Percentiles rank a stretch among this genome's conserved stretches.
phyloP scores from a whole-genome alignment of 2,113 vertebrate genomes.

The Paracanthobrama guichenoti region DNA sequence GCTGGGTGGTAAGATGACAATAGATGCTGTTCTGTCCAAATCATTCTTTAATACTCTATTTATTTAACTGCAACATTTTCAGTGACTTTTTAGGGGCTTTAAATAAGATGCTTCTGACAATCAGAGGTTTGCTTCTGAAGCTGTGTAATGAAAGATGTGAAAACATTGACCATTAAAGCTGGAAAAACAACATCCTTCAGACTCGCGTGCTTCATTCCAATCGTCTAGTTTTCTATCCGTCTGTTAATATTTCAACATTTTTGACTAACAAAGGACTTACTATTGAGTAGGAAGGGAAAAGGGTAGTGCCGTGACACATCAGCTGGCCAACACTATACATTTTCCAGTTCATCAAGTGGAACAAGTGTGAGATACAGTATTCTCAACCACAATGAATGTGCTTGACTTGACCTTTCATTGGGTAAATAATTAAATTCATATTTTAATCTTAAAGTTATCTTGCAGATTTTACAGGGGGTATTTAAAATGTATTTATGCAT shows the following conservation, averaged over 20 bases:
- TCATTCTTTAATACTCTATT: constrained; percentile 14
- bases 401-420: no score
- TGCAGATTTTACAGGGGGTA: no score
- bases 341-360: no score
- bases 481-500: background rate
- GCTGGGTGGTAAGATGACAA: constrained; percentile 35
- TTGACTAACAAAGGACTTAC: background rate
- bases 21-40: background rate
- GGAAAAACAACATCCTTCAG: constrained; percentile 55
- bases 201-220: constrained; percentile 31
- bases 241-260: background rate
- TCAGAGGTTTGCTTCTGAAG: constrained; percentile 67
- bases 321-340: background rate
- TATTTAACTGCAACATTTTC: constrained; percentile 44
- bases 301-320: background rate
- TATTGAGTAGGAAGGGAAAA: background rate
- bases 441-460: no score
- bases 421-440: no score
- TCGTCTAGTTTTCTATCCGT: background rate
- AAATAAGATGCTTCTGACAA: constrained; percentile 65
- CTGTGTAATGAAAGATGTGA: constrained; percentile 56
- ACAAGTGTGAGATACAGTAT: no score
- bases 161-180: constrained; percentile 64
- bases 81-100: constrained; percentile 11
- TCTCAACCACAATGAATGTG: no score